Evolutionary conservation across 2,888 invertebrate species (phyloP).

Genomic region (Mythimna loreyi): DNA sequence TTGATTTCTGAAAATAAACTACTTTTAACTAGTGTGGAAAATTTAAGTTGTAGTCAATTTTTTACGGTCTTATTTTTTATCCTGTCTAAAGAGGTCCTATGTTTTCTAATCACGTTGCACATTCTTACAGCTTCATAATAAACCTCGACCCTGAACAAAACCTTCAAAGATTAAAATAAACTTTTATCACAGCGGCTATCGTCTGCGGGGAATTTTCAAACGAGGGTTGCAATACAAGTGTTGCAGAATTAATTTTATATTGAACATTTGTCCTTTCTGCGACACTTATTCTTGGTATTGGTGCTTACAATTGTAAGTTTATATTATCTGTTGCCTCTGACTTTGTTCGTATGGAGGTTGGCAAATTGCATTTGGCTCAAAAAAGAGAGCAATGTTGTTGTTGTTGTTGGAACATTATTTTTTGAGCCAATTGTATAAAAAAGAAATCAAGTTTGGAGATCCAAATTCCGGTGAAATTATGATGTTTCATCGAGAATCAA

Average conservation of each 20-base stretch:
- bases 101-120: not conserved
- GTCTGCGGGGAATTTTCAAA: not conserved
- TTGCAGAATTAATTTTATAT: not conserved
- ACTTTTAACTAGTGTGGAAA: not conserved
- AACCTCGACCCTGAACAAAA: not conserved
- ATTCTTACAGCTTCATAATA: no score
- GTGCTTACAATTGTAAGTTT: no score
- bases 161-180: conserved; percentile 1
- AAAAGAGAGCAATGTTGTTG: no score
- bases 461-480: no score
- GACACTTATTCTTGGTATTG: not conserved
- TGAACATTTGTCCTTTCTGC: not conserved
- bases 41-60: not conserved
- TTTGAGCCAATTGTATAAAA: no score
- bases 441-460: no score
- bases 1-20: not conserved
- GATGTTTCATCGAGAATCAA: no score
- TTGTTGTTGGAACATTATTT: no score
- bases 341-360: no score
- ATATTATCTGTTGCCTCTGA: not conserved
- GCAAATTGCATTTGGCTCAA: no score
- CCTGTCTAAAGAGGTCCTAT: no score
- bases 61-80: no score
- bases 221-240: not conserved
- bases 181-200: not conserved